Percentiles rank a stretch among this genome's conserved stretches.
phyloP scores from a whole-genome alignment of 2,797 vertebrate genomes.

The Enteromius argenteus region DNA sequence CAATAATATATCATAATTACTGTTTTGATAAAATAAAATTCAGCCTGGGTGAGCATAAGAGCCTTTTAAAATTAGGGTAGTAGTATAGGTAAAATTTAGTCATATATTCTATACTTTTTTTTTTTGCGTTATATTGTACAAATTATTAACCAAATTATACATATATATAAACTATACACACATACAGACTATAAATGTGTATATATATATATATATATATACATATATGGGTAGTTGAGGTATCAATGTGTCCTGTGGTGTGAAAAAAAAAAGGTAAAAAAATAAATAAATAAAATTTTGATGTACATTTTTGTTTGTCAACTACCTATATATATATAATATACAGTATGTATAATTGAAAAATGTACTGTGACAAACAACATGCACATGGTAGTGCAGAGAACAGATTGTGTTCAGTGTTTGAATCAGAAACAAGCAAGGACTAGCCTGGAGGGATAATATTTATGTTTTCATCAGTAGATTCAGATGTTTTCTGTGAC shows the following conservation, averaged over 20 bases:
- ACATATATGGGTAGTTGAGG: too few relatives aligned
- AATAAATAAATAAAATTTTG: too few relatives aligned
- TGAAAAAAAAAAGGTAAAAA: too few relatives aligned
- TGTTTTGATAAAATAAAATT: not conserved
- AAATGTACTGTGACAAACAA: not conserved
- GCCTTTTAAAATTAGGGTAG: not conserved
- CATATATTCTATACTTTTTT: not conserved
- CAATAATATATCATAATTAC: not conserved
- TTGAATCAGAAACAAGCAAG: not conserved
- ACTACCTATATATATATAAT: too few relatives aligned
- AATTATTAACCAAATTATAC: not conserved
- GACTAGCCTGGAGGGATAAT: not conserved
- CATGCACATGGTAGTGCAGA: not conserved
- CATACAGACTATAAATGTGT: not conserved
- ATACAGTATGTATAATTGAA: not conserved
- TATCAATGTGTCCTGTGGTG: too few relatives aligned
- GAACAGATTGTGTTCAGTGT: not conserved
- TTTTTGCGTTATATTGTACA: not conserved
- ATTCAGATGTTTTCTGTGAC: constrained; percentile 4
- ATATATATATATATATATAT: not conserved
- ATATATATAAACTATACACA: too few relatives aligned
- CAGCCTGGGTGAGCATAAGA: not conserved
- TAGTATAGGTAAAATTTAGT: not conserved
- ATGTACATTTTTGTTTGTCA: too few relatives aligned
- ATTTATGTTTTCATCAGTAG: not conserved